phyloP scores from a whole-genome alignment of 2,113 vertebrate genomes.

The Camelus dromedarius region DNA sequence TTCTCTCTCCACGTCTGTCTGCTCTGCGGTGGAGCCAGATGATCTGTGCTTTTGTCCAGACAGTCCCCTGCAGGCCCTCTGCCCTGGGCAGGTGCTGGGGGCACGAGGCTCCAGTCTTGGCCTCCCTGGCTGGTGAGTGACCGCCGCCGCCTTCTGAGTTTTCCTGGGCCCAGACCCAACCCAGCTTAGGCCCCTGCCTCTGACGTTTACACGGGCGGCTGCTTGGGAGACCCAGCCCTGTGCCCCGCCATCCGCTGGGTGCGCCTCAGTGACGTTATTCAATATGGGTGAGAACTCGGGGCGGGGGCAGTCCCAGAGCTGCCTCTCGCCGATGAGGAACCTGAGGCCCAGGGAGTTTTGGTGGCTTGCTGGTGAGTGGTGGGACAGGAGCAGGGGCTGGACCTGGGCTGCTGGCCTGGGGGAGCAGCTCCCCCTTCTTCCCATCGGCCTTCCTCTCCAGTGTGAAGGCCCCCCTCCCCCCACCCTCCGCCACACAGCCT shows the following conservation, averaged over 20 bases:
- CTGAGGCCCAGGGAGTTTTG: neutral
- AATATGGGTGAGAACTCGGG: neutral
- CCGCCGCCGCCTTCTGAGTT: no score
- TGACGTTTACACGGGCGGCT: neutral
- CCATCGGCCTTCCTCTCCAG: neutral
- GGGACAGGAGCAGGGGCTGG: no score
- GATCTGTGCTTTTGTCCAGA: neutral
- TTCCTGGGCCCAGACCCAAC: neutral
- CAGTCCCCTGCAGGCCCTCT: rapidly evolving
- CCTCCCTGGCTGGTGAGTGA: neutral
- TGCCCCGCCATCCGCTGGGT: neutral
- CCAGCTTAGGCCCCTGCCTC: neutral
- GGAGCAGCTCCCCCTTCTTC: rapidly evolving
- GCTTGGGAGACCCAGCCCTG: neutral
- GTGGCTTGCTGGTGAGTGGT: neutral
- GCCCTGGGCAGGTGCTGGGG: neutral
- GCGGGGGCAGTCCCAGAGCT: no score
- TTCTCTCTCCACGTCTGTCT: neutral
- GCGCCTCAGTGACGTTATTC: neutral
- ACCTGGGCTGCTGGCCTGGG: no score
- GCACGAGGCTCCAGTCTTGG: neutral
- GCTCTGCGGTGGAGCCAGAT: conserved; percentile 57
- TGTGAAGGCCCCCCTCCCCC: no score
- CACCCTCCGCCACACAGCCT: no score
- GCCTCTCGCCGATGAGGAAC: neutral